Conservation (phyloP, 2,113 vertebrate genomes). For the Tragelaphus imberbis region DNA sequence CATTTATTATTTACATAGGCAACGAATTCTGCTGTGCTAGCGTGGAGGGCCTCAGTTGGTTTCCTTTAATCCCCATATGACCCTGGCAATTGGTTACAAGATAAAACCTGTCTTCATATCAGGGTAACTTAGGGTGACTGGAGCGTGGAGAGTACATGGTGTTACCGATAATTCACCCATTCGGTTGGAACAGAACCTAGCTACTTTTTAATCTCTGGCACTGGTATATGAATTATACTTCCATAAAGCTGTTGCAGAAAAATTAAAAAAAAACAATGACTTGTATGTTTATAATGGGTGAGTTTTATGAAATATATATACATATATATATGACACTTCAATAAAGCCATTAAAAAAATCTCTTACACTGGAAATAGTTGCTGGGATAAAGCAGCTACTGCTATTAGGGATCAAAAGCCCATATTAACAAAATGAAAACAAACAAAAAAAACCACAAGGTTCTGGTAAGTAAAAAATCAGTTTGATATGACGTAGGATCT, state of each 20-base stretch:
- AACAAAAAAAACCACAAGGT: neutral
- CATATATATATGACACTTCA: neutral
- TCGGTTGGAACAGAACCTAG: neutral
- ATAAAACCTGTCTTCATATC: neutral
- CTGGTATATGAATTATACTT: neutral
- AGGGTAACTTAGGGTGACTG: neutral
- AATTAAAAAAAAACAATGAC: neutral
- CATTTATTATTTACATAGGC: neutral
- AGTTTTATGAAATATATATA: neutral
- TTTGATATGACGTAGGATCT: conserved; percentile 5
- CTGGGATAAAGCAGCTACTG: neutral
- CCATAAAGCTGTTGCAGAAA: neutral
- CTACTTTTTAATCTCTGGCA: neutral
- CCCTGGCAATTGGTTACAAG: neutral
- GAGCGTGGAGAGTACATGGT: neutral
- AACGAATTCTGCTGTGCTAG: neutral
- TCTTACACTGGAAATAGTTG: neutral
- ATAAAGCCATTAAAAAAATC: neutral
- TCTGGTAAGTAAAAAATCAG: neutral
- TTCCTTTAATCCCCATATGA: neutral
- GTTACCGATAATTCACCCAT: neutral
- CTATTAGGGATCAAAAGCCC: neutral
- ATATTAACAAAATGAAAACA: neutral
- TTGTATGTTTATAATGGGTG: neutral
- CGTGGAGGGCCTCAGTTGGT: neutral